Percentiles rank a stretch among this genome's conserved stretches.
Conservation (phyloP, 2,797 vertebrate genomes). For the Bradypodion ventrale region DNA sequence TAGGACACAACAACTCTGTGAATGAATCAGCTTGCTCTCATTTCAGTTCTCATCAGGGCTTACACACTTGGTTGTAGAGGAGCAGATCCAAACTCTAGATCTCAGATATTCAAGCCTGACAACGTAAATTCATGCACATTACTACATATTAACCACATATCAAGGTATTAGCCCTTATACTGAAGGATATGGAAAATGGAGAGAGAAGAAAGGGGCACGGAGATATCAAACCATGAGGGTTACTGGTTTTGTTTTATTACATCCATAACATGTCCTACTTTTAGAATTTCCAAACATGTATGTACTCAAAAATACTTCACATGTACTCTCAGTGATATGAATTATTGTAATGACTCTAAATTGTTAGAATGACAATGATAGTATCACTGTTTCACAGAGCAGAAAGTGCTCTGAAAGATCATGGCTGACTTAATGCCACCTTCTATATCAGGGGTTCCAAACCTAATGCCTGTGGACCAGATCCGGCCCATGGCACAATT, state of each 20-base stretch:
- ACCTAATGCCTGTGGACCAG: too few relatives aligned
- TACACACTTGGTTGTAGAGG: not conserved
- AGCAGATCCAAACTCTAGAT: not conserved
- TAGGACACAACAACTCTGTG: slow-evolving; percentile 37
- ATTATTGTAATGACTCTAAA: not conserved
- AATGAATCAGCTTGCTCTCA: slow-evolving; percentile 25
- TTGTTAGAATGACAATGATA: not conserved
- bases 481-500: too few relatives aligned
- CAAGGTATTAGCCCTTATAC: not conserved
- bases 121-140: not conserved
- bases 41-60: not conserved
- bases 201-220: not conserved
- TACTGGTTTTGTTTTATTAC: not conserved
- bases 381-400: not conserved
- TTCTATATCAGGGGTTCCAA: too few relatives aligned
- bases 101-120: not conserved
- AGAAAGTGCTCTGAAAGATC: not conserved
- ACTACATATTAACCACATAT: not conserved
- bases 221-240: not conserved
- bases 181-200: not conserved
- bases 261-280: not conserved
- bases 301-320: not conserved
- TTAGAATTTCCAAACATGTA: not conserved
- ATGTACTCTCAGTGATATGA: not conserved
- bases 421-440: not conserved